phyloP scores from a whole-genome alignment of 2,113 vertebrate genomes.

The Hassar affinis region DNA sequence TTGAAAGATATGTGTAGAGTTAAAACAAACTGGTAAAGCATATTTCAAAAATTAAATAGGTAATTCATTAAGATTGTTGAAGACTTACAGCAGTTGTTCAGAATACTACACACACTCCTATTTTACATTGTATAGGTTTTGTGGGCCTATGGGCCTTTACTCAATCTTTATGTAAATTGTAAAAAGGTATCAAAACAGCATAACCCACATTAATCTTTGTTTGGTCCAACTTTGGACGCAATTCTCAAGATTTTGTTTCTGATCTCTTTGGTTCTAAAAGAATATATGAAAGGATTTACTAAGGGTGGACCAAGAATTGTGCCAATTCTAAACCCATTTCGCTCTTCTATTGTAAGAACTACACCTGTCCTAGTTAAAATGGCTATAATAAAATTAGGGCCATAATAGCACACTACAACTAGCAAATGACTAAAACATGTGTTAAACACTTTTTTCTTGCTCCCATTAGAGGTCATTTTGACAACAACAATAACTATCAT shows the following conservation, averaged over 20 bases:
- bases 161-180: no score
- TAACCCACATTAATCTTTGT: background rate
- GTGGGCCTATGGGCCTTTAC: no score
- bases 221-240: conserved; percentile 15
- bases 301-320: conserved; percentile 47
- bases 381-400: conserved; percentile 30
- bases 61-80: no score
- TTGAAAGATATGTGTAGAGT: background rate
- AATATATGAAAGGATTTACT: no score
- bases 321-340: conserved; percentile 39
- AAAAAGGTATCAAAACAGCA: background rate
- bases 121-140: no score
- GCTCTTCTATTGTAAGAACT: conserved; percentile 37
- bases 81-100: background rate
- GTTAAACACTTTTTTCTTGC: conserved; percentile 53
- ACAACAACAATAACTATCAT: conserved; percentile 35
- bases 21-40: background rate
- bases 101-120: background rate
- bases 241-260: conserved; percentile 40
- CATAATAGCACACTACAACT: conserved; percentile 54
- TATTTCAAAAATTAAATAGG: background rate
- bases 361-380: conserved; percentile 54
- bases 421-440: conserved; percentile 57
- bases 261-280: conserved; percentile 52
- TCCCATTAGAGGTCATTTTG: conserved; percentile 29